A percentile compares a stretch with the other conserved stretches of the same genome.
Conservation (phyloP, 2,888 invertebrate species). For the Limenitis camilla region DNA sequence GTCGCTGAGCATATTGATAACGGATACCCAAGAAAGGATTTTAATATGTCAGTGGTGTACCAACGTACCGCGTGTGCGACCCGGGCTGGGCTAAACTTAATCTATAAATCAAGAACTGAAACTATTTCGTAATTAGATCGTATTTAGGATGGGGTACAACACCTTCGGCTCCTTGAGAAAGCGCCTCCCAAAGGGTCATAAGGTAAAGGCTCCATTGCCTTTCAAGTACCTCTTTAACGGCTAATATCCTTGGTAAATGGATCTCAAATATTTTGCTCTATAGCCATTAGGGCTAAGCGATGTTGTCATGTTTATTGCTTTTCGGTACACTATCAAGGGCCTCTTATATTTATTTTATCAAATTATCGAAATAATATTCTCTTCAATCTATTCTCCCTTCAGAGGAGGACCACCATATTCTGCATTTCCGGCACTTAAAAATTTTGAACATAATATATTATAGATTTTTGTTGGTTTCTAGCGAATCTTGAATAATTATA, state of each 20-base stretch:
- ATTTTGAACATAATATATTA: too few relatives aligned
- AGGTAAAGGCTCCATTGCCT: slow-evolving; percentile 64
- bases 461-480: too few relatives aligned
- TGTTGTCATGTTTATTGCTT: slow-evolving; percentile 61
- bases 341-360: slow-evolving; percentile 23
- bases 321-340: slow-evolving; percentile 31
- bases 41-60: slow-evolving; percentile 58
- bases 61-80: slow-evolving; percentile 54
- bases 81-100: slow-evolving; percentile 59
- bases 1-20: slow-evolving; percentile 26
- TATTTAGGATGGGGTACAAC: slow-evolving; percentile 70
- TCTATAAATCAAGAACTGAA: slow-evolving; percentile 76
- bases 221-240: slow-evolving; percentile 72
- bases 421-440: too few relatives aligned
- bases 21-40: slow-evolving; percentile 41
- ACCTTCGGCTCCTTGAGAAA: slow-evolving; percentile 67
- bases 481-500: too few relatives aligned
- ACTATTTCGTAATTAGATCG: slow-evolving; percentile 76
- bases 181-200: slow-evolving; percentile 63
- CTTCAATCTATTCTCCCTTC: neutral
- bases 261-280: slow-evolving; percentile 66
- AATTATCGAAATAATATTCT: slow-evolving; percentile 17
- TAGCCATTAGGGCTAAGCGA: slow-evolving; percentile 55
- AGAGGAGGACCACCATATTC: too few relatives aligned
- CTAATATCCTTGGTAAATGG: slow-evolving; percentile 71